Evolutionary conservation across 2,888 invertebrate species (phyloP), one percentile per base, ranked within the genome.

Genomic region (Peribatodes rhomboidaria): DNA sequence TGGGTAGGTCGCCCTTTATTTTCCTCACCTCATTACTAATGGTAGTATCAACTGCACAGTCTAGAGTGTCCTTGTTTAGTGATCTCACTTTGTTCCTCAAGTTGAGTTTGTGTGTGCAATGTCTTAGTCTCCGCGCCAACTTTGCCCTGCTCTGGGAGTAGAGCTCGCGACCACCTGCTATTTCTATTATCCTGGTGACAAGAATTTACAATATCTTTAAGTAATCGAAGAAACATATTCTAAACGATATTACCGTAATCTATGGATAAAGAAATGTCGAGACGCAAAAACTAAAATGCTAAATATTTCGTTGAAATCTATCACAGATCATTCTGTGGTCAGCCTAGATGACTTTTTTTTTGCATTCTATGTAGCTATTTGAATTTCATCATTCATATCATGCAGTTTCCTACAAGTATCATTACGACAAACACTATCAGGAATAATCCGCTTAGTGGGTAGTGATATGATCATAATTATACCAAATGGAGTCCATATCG

Each of bases 161-260:
- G 69, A 97, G 94, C 89, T 97, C 97, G 65, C 97, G 94, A 66
- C 97, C 97, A 75, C 97, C 97, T 60, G 97, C 97, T 85, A 96
- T 96, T 83, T 92, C 92, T 86, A 92, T 92, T 82, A 92, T 92
- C 86, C 92, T 92, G 86, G 75, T 82, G 73, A 75, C 67, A 67
- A 46, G 9, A 33, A 39, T 42, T 31, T 0, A 37, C n/a, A 55
- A 60, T 37, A 35, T 50, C n/a, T 27, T 16, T 7, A 2, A 27
- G 27, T 27, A 27, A 31, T 11, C 6, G n/a, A 20, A 18, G 9
- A 16, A 18, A 10, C 18, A 37, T 10, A 7, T 20, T n/a, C 14
- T 11, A 37, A 27, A 2, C 6, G 27, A 27, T 2, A 27, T 27
- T 27, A 27, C 6, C 27, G 27, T 27, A 27, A 27, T 27, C 6